Percentiles rank a stretch among this genome's conserved stretches.
These are phyloP conservation scores for Malachius bipustulatus DNA, from an alignment of 2,888 invertebrate genomes.

Conservation along the genomic window DNA sequence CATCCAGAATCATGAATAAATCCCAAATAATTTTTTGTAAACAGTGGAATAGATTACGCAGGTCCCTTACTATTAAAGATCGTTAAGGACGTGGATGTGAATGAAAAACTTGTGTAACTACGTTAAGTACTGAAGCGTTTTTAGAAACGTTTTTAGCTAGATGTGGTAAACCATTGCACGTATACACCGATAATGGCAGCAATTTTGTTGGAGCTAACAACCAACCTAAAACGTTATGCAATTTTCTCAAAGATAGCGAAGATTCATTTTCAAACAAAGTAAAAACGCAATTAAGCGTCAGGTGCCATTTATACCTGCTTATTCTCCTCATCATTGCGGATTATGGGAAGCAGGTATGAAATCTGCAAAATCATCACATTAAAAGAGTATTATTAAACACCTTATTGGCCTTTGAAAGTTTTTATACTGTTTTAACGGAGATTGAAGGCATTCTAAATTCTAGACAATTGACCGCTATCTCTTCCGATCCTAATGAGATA, in stretches of 20 bases:
- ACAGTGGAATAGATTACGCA: constrained; percentile 20
- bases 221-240: constrained; percentile 9
- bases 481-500: background rate
- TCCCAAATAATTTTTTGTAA: constrained; percentile 9
- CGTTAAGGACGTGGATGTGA: constrained; percentile 17
- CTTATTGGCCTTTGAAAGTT: background rate
- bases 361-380: background rate
- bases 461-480: background rate
- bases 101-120: constrained; percentile 26
- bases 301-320: constrained; percentile 14
- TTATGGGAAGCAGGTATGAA: constrained; percentile 10
- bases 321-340: constrained; percentile 11
- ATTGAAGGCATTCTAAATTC: constrained; percentile 1
- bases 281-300: constrained; percentile 11
- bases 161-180: constrained; percentile 21
- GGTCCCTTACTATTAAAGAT: constrained; percentile 18
- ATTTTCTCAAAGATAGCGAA: background rate
- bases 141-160: constrained; percentile 24
- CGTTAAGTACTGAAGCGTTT: constrained; percentile 25
- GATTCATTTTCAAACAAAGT: constrained; percentile 2
- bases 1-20: constrained; percentile 11
- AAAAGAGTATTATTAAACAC: background rate
- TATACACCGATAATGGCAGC: constrained; percentile 28
- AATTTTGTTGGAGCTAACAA: constrained; percentile 27
- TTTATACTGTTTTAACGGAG: background rate